Conservation (phyloP, 2,797 vertebrate genomes). For the Typhlichthys eigenmanni region DNA sequence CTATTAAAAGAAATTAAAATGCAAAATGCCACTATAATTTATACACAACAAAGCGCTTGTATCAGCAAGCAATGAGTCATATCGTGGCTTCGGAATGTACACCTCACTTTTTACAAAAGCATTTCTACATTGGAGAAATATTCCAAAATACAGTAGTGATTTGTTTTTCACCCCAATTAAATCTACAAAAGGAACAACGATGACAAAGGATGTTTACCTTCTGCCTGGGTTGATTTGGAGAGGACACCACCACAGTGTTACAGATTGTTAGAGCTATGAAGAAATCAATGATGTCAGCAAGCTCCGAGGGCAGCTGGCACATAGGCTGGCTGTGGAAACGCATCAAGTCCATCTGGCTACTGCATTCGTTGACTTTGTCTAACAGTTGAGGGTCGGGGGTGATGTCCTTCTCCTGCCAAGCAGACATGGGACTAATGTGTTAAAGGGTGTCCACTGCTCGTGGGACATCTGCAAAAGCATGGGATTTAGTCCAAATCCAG, state of each 20-base stretch:
- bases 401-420: conserved; percentile 90
- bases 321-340: conserved; percentile 81
- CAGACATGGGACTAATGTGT: conserved; percentile 3
- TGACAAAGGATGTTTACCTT: conserved; percentile 75
- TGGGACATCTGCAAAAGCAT: no score
- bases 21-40: no score
- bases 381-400: conserved; percentile 92
- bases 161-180: no score
- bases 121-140: no score
- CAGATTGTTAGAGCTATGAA: conserved; percentile 95
- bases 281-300: conserved; percentile 91
- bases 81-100: no score
- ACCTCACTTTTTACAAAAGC: no score
- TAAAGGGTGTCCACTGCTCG: no score
- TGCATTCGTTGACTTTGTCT: conserved; percentile 91
- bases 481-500: no score
- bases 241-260: conserved; percentile 95
- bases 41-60: no score
- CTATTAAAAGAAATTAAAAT: not conserved
- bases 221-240: conserved; percentile 91
- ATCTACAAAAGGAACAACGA: no score
- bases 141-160: no score
- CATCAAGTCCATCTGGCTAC: conserved; percentile 83
- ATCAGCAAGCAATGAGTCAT: no score
- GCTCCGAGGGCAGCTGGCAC: conserved; percentile 86